Percentiles rank a stretch among this genome's conserved stretches.
phyloP scores from a whole-genome alignment of 2,888 invertebrate species.

The Altica lythri region DNA sequence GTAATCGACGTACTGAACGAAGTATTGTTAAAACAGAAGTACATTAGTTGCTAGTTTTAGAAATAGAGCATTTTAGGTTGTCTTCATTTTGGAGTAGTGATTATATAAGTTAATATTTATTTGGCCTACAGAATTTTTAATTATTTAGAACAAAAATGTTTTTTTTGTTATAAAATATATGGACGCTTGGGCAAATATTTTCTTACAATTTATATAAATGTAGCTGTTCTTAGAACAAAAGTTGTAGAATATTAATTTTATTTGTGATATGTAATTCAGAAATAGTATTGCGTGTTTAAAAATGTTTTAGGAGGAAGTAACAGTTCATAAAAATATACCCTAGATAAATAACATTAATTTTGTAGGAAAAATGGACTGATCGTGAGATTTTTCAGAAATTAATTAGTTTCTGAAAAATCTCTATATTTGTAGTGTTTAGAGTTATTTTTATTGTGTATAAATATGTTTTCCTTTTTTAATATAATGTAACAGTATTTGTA shows the following conservation, averaged over 20 bases:
- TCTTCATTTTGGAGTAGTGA: too few species aligned
- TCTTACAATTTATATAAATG: background rate
- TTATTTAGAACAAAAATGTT: background rate
- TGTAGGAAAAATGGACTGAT: constrained; percentile 39
- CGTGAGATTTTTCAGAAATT: constrained; percentile 37
- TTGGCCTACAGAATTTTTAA: too few species aligned
- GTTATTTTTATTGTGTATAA: constrained; percentile 41
- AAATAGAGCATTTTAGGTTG: too few species aligned
- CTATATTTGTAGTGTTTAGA: constrained; percentile 34
- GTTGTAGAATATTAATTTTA: constrained; percentile 28
- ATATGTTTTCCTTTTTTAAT: constrained; percentile 39
- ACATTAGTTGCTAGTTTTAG: too few species aligned
- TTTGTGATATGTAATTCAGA: constrained; percentile 28
- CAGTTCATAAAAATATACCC: constrained; percentile 33
- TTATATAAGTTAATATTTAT: too few species aligned
- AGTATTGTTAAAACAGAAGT: too few species aligned
- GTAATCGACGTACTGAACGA: too few species aligned
- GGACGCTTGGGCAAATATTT: constrained; percentile 4
- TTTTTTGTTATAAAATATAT: background rate
- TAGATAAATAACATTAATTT: constrained; percentile 33
- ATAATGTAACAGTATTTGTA: constrained; percentile 39
- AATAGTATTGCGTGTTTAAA: constrained; percentile 21
- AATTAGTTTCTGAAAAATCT: constrained; percentile 29
- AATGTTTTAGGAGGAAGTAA: constrained; percentile 25
- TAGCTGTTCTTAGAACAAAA: constrained; percentile 28